A percentile compares a stretch with the other conserved stretches of the same genome.
Conservation (phyloP, 2,113 vertebrate genomes). For the Myotis lucifugus region DNA sequence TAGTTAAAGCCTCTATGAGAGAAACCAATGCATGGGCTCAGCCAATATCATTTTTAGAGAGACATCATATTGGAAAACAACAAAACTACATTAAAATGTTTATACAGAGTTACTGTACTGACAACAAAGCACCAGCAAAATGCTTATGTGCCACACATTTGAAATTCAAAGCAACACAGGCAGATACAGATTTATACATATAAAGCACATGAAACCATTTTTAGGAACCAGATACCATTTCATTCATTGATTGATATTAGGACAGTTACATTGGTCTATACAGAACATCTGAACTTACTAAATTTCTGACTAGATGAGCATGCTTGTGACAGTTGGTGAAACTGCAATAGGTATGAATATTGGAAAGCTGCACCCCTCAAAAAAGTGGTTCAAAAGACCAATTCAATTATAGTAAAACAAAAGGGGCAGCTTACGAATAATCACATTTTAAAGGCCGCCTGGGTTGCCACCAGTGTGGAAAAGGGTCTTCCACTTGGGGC, state of each 20-base stretch:
- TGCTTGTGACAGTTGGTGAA: conserved; percentile 87
- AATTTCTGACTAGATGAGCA: conserved; percentile 88
- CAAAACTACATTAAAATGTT: conserved; percentile 94
- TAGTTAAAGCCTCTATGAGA: conserved; percentile 89
- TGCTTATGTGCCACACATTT: conserved; percentile 91
- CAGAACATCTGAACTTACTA: conserved; percentile 87
- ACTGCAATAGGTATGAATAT: conserved; percentile 78
- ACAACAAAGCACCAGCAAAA: conserved; percentile 94
- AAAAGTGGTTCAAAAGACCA: conserved; percentile 68
- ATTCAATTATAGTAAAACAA: conserved; percentile 70
- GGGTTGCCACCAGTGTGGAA: conserved; percentile 71
- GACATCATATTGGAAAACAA: conserved; percentile 97
- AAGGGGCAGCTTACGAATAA: conserved; percentile 68
- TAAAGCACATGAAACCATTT: conserved; percentile 87
- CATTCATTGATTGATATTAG: conserved; percentile 87
- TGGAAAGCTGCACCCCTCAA: conserved; percentile 76
- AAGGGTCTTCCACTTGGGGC: conserved; percentile 74
- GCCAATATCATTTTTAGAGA: conserved; percentile 95
- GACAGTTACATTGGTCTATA: conserved; percentile 89
- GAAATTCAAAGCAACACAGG: conserved; percentile 92
- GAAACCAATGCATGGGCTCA: conserved; percentile 87
- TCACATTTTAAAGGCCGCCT: conserved; percentile 76
- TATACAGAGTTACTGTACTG: conserved; percentile 93
- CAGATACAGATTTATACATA: conserved; percentile 90
- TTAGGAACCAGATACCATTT: conserved; percentile 88